Base-by-base conservation (phyloP, 1,140 invertebrate genomes). In the Calephelis nemesis region DNA sequence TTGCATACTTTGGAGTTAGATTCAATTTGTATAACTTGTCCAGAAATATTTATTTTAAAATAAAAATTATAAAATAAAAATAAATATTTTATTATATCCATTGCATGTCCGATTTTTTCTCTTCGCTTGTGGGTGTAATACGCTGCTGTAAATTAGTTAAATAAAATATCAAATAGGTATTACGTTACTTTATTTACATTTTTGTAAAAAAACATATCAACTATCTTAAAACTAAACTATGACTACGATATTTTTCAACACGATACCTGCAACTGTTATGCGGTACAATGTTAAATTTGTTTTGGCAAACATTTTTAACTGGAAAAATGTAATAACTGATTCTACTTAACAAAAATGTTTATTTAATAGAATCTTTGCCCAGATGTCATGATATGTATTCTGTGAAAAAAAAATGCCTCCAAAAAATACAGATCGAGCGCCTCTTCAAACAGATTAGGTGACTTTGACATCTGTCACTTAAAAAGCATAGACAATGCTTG, bases 111-210 rank as follows among this genome's bases (percentile, higher is more conserved):
- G 1, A 30, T 30, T 30, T 30, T 30, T 30, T 2, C 30, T 30
- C 30, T 30, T 30, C 30, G 1, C 30, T 30, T 30, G 30, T 30
- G 30, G 30, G 30, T 30, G 30, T 30, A 30, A 30, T 30, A 45
- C 7, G 42, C 42, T 45, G 42, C 40, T 65, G 12, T 52, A 4
- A 4, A 42, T n/a, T 10, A 60, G 10, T 69, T 72, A 72, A 62
- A 63, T 70, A 77, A 63, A 70, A 58, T 42, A 62, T 30, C 71
- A 1, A 58, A 49, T 67, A 70, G 63, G 13, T 54, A 68, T 75
- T 73, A 81, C 52, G 70, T 19, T n/a, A 68, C 63, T 88, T 87
- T 90, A 90, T 90, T 90, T 88, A 90, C 88, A 89, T 74, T 78
- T 72, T 74, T 77, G 77, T 74, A 75, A 77, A 79, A 82, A 79